A percentile compares a stretch with the other conserved stretches of the same genome.
Evolutionary conservation across 1,140 invertebrate genomes (phyloP).

Genomic region (Spodoptera frugiperda): DNA sequence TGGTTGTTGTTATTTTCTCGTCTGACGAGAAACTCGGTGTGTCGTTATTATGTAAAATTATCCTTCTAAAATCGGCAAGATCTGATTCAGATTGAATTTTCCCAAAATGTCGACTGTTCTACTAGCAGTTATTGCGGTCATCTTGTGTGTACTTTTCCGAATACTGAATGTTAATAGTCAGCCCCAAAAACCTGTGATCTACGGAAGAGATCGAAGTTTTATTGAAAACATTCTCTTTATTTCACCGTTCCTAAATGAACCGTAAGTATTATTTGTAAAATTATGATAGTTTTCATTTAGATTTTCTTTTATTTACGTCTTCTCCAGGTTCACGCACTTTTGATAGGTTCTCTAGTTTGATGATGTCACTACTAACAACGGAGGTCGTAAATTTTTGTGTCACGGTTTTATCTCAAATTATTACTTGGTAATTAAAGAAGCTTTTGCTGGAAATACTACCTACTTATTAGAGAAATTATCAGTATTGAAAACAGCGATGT

Average conservation of each 20-base stretch:
- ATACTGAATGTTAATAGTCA: constrained; percentile 94
- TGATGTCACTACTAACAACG: constrained; percentile 31
- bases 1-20: constrained; percentile 53
- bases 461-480: not conserved
- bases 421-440: not conserved
- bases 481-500: not conserved
- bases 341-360: constrained; percentile 3
- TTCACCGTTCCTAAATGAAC: constrained; percentile 91
- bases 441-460: not conserved
- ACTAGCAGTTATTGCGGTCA: constrained; percentile 91
- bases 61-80: constrained; percentile 35
- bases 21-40: constrained; percentile 49
- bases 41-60: constrained; percentile 63
- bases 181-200: constrained; percentile 90
- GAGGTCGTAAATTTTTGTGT: constrained; percentile 22
- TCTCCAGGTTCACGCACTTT: not conserved
- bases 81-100: constrained; percentile 28
- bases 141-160: constrained; percentile 92
- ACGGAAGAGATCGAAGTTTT: constrained; percentile 91
- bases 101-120: constrained; percentile 90
- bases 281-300: constrained; percentile 23
- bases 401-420: constrained; percentile 7
- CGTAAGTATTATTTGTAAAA: constrained; percentile 88
- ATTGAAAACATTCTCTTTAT: constrained; percentile 91
- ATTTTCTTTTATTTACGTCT: constrained; percentile 15